These are phyloP conservation scores for Bradynema listronoti DNA, from an alignment of 1,140 invertebrate genomes.

Conservation along the genomic window DNA sequence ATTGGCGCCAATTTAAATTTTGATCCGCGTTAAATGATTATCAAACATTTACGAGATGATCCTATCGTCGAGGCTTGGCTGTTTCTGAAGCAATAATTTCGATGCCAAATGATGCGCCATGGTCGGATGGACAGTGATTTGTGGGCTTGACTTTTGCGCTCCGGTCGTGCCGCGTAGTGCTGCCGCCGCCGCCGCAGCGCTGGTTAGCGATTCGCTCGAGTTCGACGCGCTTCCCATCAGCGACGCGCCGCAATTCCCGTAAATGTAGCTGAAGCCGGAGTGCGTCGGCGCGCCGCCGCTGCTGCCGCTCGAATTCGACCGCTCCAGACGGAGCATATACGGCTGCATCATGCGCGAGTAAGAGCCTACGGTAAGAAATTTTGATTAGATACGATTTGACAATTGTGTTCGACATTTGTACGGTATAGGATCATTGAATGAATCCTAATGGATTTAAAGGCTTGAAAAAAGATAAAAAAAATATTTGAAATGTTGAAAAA, in stretches of 20 bases:
- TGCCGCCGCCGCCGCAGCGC: too few relatives aligned
- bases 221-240: too few relatives aligned
- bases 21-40: too few relatives aligned
- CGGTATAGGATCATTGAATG: neutral
- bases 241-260: conserved; percentile 7
- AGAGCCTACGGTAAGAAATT: conserved; percentile 29
- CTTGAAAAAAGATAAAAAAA: neutral
- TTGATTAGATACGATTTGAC: neutral
- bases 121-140: conserved; percentile 19
- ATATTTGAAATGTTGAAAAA: neutral
- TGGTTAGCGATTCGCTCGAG: too few relatives aligned
- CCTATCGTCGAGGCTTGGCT: conserved; percentile 28
- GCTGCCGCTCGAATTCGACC: conserved; percentile 6
- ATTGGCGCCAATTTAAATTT: too few relatives aligned
- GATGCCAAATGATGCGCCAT: conserved; percentile 37
- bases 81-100: conserved; percentile 24
- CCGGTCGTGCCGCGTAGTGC: too few relatives aligned
- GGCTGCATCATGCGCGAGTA: conserved; percentile 32
- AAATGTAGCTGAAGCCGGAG: too few relatives aligned
- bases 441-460: neutral
- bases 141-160: too few relatives aligned
- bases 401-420: neutral
- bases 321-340: conserved; percentile 29
- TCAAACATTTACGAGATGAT: conserved; percentile 4
- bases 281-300: neutral